These are phyloP conservation scores for Tetrapedia diversipes DNA, from an alignment of 2,888 invertebrate genomes.

Conservation along the genomic window DNA sequence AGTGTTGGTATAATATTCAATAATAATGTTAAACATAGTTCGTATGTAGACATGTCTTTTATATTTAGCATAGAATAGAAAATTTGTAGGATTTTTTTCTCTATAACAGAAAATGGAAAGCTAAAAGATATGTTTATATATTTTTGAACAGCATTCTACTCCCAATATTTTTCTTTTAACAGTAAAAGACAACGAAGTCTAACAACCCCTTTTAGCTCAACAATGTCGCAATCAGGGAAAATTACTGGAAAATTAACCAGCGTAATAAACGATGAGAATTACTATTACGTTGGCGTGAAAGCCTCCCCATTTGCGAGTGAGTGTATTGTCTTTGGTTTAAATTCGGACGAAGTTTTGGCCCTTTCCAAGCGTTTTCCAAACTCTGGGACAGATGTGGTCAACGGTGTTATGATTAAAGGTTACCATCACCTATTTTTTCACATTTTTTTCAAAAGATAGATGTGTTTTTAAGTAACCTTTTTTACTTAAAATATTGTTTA, in stretches of 20 bases:
- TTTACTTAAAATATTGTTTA: background rate
- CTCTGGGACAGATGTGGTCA: slow-evolving; percentile 86
- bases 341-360: slow-evolving; percentile 88
- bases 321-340: slow-evolving; percentile 90
- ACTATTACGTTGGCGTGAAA: slow-evolving; percentile 90
- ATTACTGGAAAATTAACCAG: slow-evolving; percentile 71
- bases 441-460: background rate
- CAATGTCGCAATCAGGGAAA: slow-evolving; percentile 58
- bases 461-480: background rate
- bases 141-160: slow-evolving; percentile 18
- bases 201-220: slow-evolving; percentile 58
- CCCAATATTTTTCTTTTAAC: slow-evolving; percentile 69
- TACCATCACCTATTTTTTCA: slow-evolving; percentile 55
- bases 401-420: slow-evolving; percentile 89
- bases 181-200: slow-evolving; percentile 78
- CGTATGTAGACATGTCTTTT: background rate
- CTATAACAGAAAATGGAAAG: background rate
- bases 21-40: no score
- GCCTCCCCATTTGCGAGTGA: slow-evolving; percentile 90
- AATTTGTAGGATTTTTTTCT: slow-evolving; percentile 9
- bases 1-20: background rate
- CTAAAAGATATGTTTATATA: slow-evolving; percentile 13
- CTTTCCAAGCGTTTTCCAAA: slow-evolving; percentile 88
- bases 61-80: background rate
- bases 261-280: slow-evolving; percentile 83